Percentiles rank a stretch among this genome's conserved stretches.
Evolutionary conservation across 2,113 vertebrate species (phyloP).

Genomic region (Centropus bengalensis): DNA sequence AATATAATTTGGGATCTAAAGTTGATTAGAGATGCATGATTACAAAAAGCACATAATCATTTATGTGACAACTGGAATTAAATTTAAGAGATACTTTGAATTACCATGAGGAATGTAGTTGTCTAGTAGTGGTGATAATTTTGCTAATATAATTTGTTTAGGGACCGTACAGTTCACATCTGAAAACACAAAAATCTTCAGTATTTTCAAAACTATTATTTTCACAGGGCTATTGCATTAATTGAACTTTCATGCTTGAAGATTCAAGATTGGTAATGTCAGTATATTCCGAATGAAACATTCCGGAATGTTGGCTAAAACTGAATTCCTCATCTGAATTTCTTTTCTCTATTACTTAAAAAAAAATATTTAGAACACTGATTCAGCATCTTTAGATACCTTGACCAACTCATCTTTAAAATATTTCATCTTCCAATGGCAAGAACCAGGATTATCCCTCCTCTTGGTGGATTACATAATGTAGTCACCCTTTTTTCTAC

Average conservation of each 20-base stretch:
- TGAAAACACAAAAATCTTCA: not conserved
- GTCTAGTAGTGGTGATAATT: not conserved
- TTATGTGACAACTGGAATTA: conserved; percentile 45
- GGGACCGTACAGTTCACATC: not conserved
- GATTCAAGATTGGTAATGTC: accelerated
- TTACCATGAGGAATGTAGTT: not conserved
- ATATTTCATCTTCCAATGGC: not conserved
- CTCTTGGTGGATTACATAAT: not conserved
- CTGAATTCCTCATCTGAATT: not conserved
- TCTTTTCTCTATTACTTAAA: not conserved
- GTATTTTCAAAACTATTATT: not conserved
- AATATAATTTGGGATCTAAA: conserved; percentile 48
- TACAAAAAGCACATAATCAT: not conserved
- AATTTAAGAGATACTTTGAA: conserved; percentile 28
- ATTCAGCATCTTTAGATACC: not conserved
- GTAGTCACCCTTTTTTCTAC: not conserved
- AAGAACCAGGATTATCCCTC: not conserved
- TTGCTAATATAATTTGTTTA: conserved; percentile 23
- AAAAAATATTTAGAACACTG: not conserved
- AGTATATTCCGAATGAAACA: not conserved
- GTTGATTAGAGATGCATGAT: conserved; percentile 46
- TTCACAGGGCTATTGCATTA: not conserved
- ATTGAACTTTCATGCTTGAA: not conserved
- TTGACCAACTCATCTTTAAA: not conserved
- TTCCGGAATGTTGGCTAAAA: not conserved